These are phyloP conservation scores for Apamea monoglypha DNA, from an alignment of 2,888 invertebrate species.

Conservation along the genomic window DNA sequence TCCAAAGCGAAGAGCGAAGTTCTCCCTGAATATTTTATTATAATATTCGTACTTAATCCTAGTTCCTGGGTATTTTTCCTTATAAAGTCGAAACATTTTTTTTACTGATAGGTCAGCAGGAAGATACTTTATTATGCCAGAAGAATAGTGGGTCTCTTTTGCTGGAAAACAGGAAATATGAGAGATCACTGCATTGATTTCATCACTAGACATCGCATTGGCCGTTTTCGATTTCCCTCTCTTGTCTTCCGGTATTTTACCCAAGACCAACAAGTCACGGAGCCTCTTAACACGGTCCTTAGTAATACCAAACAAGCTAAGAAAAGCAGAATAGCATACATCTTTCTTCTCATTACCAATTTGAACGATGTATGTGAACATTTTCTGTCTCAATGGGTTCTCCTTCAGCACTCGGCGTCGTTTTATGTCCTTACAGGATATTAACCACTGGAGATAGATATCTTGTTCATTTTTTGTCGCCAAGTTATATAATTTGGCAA, in stretches of 20 bases:
- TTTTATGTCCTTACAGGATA: constrained; percentile 5
- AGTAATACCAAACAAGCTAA: background rate
- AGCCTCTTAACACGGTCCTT: constrained; percentile 2
- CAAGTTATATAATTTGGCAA: background rate
- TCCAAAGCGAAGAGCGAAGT: no score
- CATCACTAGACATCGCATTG: background rate
- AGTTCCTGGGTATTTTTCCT: constrained; percentile 36
- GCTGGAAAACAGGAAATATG: constrained; percentile 2
- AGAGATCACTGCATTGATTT: constrained; percentile 14
- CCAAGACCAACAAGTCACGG: background rate
- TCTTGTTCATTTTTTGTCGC: background rate
- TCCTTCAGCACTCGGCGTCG: background rate
- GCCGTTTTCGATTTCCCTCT: constrained; percentile 10
- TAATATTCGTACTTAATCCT: constrained; percentile 3
- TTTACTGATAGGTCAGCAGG: constrained; percentile 39
- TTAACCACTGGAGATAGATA: background rate
- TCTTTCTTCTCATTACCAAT: background rate
- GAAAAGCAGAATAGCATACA: constrained; percentile 2
- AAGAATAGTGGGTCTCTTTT: constrained; percentile 29
- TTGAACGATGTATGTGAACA: background rate
- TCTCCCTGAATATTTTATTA: no score
- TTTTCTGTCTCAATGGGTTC: background rate
- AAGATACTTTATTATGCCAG: constrained; percentile 42
- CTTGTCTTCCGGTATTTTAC: constrained; percentile 9
- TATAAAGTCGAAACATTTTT: constrained; percentile 37